Conservation (phyloP, 1,140 invertebrate species). For the Drosophila pseudoananassae region DNA sequence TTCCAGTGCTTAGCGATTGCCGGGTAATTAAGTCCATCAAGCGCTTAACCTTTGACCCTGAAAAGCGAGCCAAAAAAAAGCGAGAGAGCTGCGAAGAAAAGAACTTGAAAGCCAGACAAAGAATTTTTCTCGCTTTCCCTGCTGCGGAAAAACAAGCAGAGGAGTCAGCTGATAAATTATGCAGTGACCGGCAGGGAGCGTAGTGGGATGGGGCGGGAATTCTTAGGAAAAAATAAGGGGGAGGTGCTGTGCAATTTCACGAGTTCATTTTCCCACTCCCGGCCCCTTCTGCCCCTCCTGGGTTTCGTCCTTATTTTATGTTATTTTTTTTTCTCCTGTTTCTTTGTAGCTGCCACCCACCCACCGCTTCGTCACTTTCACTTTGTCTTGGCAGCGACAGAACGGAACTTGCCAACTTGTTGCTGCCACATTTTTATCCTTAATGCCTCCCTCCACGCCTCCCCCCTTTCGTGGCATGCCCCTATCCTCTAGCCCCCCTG, state of each 20-base stretch:
- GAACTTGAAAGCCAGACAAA: conserved; percentile 41
- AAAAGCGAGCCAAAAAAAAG: conserved; percentile 18
- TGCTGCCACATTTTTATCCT: conserved; percentile 51
- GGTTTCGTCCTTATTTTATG: not conserved
- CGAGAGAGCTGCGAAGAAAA: not conserved
- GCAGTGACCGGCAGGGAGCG: conserved; percentile 46
- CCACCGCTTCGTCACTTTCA: conserved; percentile 57
- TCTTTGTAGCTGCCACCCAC: not conserved
- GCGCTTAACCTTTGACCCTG: conserved; percentile 49
- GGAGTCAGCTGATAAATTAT: conserved; percentile 71
- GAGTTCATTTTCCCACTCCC: conserved; percentile 59
- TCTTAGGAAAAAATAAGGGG: not conserved
- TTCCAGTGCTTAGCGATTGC: not conserved
- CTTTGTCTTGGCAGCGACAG: conserved; percentile 57
- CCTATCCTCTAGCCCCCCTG: not conserved
- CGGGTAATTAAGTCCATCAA: conserved; percentile 44
- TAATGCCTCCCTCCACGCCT: not conserved
- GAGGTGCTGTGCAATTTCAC: conserved; percentile 57
- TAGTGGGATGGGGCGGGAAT: not conserved
- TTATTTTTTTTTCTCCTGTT: not conserved
- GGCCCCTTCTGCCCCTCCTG: not conserved
- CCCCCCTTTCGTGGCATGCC: no score
- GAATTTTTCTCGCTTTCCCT: conserved; percentile 24
- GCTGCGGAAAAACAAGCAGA: conserved; percentile 6
- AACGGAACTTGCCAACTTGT: conserved; percentile 73